Conservation (phyloP, 2,888 invertebrate genomes). For the Incurvaria masculella region DNA sequence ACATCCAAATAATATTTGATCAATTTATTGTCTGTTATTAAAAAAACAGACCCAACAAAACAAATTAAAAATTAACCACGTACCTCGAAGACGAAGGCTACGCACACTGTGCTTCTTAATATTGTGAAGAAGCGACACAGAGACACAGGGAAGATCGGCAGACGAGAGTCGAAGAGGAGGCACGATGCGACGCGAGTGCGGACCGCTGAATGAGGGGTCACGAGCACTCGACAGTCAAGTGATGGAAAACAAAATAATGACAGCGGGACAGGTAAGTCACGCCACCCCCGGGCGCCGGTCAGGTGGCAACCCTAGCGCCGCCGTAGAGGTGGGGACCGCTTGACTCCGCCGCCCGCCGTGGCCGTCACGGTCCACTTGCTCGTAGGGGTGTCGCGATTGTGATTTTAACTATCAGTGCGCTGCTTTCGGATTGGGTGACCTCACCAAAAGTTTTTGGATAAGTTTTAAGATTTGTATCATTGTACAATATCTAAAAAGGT, state of each 20-base stretch:
- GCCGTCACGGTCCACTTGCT: not conserved
- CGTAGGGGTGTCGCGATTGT: not conserved
- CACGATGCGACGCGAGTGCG: not conserved
- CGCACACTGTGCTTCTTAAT: too few relatives aligned
- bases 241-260: not conserved
- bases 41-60: too few relatives aligned
- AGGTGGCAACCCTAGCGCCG: too few relatives aligned
- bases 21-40: too few relatives aligned
- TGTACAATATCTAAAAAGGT: too few relatives aligned
- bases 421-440: too few relatives aligned
- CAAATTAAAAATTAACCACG: too few relatives aligned
- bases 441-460: too few relatives aligned
- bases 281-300: not conserved
- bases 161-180: not conserved
- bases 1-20: too few relatives aligned
- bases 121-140: too few relatives aligned
- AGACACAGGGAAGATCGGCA: not conserved
- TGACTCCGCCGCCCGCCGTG: not conserved
- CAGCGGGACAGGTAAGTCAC: not conserved
- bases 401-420: not conserved
- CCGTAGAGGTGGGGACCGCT: not conserved
- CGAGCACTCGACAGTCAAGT: not conserved
- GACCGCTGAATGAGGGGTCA: not conserved
- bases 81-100: too few relatives aligned
- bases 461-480: too few relatives aligned